Evolutionary conservation across 2,797 vertebrate species (phyloP), one percentile per base, ranked within the genome.

Genomic region (Anguilla obscura): DNA sequence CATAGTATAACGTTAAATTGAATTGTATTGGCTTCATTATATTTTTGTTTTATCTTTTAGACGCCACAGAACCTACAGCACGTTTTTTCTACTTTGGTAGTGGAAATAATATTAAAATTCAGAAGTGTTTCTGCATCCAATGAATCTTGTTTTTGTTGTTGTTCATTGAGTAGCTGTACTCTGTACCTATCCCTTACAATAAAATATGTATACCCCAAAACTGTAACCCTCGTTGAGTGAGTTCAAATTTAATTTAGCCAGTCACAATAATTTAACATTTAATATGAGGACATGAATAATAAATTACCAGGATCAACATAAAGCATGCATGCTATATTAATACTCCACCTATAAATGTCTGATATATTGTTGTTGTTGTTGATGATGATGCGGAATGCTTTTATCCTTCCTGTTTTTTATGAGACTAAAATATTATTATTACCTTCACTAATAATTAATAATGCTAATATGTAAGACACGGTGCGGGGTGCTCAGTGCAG

Each of bases 211-310:
- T 80, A n/a, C 14, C 74, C 48, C 48, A 83, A 66, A 87, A 69
- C 6, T 52, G 33, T 45, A 71, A 27, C 45, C 30, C 18, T 56
- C 18, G 48, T 30, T 52, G 40, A 30, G 1, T 21, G 16, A 58
- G 27, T 36, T 87, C 76, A 60, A 87, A 90, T 85, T 85, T 16
- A 87, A 90, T 88, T n/a, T 8, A 56, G 66, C 76, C 86, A 84
- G 79, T 88, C 85, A 86, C 30, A 89, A 90, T 36, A 79, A 88
- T 63, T 80, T 87, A 66, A 91, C 86, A 80, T 89, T 87, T 48
- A 89, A 90, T 14, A 24, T 85, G 54, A 50, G 85, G 89, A 87
- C 79, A 89, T 85, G 60, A 89, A 89, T 89, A 90, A 86, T 83
- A 24, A 88, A 90, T 87, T 86, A 21, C 27, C 54, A 79, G 87